Percentiles rank a stretch among this genome's conserved stretches.
Evolutionary conservation across 2,797 vertebrate genomes (phyloP).

Genomic region (Enteromius mattozi): DNA sequence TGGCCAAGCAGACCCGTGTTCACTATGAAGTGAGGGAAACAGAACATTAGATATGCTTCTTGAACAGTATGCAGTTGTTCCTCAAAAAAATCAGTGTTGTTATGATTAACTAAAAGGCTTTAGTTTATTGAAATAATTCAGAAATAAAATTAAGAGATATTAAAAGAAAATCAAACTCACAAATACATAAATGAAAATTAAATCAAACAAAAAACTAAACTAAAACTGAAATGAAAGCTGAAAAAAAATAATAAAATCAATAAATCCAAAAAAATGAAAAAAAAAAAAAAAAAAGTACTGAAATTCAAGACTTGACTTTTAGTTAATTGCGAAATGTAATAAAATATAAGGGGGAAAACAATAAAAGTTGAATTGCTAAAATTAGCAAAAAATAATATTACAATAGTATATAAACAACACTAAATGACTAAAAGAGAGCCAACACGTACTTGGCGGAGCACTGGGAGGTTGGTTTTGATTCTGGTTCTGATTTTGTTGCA

Average conservation of each 20-base stretch:
- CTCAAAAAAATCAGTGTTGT: background rate
- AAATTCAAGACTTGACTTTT: background rate
- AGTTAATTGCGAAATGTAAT: background rate
- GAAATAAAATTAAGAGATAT: background rate
- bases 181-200: background rate
- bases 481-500: conserved; percentile 81
- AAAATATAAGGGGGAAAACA: background rate
- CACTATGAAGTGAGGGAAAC: conserved; percentile 64
- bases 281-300: background rate
- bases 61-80: background rate
- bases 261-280: too few species aligned
- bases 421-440: background rate
- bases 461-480: conserved; percentile 71
- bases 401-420: background rate
- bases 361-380: background rate
- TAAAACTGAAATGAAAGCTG: background rate
- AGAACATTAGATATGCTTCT: background rate
- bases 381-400: background rate
- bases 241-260: background rate
- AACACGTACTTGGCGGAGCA: conserved; percentile 72
- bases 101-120: background rate
- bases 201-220: background rate
- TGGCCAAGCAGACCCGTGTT: conserved; percentile 84
- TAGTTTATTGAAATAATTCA: background rate
- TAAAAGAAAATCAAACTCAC: background rate